phyloP scores from a whole-genome alignment of 2,797 vertebrate species.

The Pseudomugil gertrudae region DNA sequence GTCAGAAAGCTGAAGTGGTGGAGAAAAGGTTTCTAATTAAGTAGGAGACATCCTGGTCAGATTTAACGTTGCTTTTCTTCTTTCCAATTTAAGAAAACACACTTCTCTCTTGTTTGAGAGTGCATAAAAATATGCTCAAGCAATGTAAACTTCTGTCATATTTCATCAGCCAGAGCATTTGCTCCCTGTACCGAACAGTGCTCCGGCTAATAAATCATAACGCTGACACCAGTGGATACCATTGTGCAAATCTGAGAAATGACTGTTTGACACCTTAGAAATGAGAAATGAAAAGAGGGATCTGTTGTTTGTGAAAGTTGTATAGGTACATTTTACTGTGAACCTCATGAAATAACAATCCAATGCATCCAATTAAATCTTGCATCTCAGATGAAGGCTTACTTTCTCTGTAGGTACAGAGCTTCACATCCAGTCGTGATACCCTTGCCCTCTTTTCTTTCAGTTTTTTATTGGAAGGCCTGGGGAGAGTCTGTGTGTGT shows the following conservation, averaged over 20 bases:
- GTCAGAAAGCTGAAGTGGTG: too few species aligned
- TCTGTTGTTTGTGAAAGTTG: not conserved
- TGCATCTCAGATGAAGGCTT: constrained; percentile 6
- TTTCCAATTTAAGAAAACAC: not conserved
- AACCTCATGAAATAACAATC: not conserved
- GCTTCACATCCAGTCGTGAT: constrained; percentile 16
- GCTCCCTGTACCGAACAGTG: not conserved
- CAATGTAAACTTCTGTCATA: too few species aligned
- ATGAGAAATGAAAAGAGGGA: not conserved
- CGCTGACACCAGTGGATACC: not conserved
- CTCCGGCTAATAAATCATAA: not conserved
- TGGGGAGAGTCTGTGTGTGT: constrained; percentile 30
- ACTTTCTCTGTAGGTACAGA: constrained; percentile 18
- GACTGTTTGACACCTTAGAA: not conserved
- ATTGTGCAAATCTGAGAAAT: not conserved
- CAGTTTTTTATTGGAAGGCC: constrained; percentile 36
- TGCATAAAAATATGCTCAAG: not conserved
- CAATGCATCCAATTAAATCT: constrained; percentile 24
- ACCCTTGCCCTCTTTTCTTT: constrained; percentile 36
- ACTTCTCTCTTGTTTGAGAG: not conserved
- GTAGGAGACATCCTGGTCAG: too few species aligned
- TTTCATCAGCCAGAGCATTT: not conserved
- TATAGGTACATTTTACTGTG: not conserved
- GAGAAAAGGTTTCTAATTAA: too few species aligned
- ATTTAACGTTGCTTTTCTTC: not conserved